A percentile compares a stretch with the other conserved stretches of the same genome.
Evolutionary conservation across 2,113 vertebrate species (phyloP).

Genomic region (Oreocharis arfaki): DNA sequence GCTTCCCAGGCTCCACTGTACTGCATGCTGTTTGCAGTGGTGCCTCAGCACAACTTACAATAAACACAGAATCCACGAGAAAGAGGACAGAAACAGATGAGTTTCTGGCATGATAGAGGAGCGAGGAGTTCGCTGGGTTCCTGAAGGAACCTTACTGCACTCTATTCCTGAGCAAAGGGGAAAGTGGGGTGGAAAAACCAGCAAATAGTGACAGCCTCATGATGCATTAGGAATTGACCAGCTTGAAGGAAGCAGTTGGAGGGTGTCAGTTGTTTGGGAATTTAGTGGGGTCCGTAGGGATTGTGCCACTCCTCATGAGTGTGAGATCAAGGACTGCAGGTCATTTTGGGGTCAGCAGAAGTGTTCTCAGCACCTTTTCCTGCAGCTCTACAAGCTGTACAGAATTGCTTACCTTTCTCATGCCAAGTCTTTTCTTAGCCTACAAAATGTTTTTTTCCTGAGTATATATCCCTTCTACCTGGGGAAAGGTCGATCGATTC

Average conservation of each 20-base stretch:
- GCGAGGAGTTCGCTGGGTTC: neutral
- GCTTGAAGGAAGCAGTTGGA: neutral
- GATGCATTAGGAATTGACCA: neutral
- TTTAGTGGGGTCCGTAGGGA: accelerated
- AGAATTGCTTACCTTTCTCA: neutral
- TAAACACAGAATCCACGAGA: slow-evolving; percentile 10
- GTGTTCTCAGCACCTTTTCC: neutral
- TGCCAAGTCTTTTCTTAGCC: neutral
- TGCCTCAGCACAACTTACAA: neutral
- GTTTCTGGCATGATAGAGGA: neutral
- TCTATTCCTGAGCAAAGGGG: neutral
- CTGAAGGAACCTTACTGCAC: neutral
- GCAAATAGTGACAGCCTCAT: neutral
- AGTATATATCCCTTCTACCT: neutral
- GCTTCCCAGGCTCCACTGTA: neutral
- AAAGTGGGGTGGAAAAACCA: neutral
- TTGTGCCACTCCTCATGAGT: neutral
- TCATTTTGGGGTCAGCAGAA: neutral
- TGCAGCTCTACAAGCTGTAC: neutral
- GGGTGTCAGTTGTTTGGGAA: neutral
- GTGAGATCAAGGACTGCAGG: neutral
- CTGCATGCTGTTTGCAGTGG: neutral
- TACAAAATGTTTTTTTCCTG: neutral
- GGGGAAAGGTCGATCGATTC: accelerated
- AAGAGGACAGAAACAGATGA: neutral